Evolutionary conservation across 2,113 vertebrate genomes (phyloP).

Genomic region (Lepus timidus): DNA sequence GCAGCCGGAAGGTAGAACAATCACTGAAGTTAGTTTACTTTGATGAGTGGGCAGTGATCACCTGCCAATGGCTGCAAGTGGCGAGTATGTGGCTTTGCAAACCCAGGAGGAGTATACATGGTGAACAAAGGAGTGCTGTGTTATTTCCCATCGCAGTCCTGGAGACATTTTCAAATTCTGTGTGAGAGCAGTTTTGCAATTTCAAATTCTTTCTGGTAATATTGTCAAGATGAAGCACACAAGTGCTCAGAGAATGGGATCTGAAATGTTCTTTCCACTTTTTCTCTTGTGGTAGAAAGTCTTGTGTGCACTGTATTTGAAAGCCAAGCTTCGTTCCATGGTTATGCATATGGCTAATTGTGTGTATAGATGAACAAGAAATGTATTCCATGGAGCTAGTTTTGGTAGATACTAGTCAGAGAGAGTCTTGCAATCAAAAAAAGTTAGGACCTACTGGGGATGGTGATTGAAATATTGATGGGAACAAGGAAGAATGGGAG

Average conservation of each 20-base stretch:
- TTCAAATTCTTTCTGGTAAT: neutral
- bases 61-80: neutral
- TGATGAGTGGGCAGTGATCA: neutral
- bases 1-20: neutral
- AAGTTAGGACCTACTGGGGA: neutral
- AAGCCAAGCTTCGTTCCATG: neutral
- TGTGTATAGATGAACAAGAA: neutral
- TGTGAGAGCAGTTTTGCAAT: neutral
- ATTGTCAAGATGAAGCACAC: neutral
- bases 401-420: neutral
- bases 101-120: neutral
- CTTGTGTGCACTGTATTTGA: neutral
- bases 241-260: neutral
- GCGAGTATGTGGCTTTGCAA: neutral
- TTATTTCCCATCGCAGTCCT: neutral
- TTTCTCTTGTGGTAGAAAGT: neutral
- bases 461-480: neutral
- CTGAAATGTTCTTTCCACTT: neutral
- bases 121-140: neutral
- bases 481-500: neutral
- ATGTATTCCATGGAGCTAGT: neutral
- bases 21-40: neutral
- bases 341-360: neutral
- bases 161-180: neutral
- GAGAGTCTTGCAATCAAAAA: neutral